Percentiles rank a stretch among this genome's conserved stretches.
phyloP scores from a whole-genome alignment of 2,113 vertebrate species.

The Oncorhynchus kisutch region DNA sequence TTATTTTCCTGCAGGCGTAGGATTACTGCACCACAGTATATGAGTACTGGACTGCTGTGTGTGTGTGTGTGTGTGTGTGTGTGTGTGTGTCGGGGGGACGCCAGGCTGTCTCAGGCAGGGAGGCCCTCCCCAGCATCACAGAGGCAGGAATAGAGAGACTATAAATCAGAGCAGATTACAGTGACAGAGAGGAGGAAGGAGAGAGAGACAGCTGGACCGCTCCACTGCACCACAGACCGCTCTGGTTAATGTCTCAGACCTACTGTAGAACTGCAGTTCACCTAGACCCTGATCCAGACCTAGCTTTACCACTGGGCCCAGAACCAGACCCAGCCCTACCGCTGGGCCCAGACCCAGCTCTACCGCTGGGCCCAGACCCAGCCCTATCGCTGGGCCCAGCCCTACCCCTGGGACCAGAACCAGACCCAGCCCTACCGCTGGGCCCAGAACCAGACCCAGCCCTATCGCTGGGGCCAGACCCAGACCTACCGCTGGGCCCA shows the following conservation, averaged over 20 bases:
- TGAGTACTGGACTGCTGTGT: constrained; percentile 39
- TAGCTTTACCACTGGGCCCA: too few relatives aligned
- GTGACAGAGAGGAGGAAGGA: constrained; percentile 63
- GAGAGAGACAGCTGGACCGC: constrained; percentile 67
- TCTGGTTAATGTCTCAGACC: constrained; percentile 95
- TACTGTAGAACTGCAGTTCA: constrained; percentile 14
- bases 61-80: constrained; percentile 31
- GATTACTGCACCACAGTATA: neutral
- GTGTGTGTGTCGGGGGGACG: constrained; percentile 74
- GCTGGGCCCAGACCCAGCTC: too few relatives aligned
- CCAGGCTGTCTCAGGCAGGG: constrained; percentile 96
- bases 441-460: too few relatives aligned
- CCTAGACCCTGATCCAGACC: neutral
- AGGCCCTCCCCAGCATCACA: constrained; percentile 87
- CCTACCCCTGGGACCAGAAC: too few relatives aligned
- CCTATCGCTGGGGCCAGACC: too few relatives aligned
- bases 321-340: too few relatives aligned
- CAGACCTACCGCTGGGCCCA: too few relatives aligned
- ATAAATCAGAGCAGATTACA: constrained; percentile 99
- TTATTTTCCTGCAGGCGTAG: constrained; percentile 13
- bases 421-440: too few relatives aligned
- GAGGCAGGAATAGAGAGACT: constrained; percentile 87
- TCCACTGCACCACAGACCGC: constrained; percentile 84
- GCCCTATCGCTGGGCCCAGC: too few relatives aligned
- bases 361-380: too few relatives aligned